These are phyloP conservation scores for Caenorhabditis becei DNA, from an alignment of 2,888 invertebrate species.

Conservation along the genomic window DNA sequence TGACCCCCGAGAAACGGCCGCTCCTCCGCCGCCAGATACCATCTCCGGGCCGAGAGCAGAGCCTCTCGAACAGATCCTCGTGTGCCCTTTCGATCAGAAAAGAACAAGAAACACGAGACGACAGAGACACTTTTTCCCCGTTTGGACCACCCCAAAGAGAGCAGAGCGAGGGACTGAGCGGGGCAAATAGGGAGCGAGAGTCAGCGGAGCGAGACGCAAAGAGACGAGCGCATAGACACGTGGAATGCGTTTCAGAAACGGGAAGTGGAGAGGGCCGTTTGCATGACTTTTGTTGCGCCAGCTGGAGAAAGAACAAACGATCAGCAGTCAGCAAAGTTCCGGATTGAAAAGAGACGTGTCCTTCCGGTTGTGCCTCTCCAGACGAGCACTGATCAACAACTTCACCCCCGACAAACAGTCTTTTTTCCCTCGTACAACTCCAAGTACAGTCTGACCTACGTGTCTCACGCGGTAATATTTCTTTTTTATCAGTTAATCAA, in stretches of 20 bases:
- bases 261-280: background rate
- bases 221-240: constrained; percentile 32
- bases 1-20: constrained; percentile 46
- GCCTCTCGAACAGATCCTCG: constrained; percentile 22
- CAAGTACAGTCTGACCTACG: constrained; percentile 7
- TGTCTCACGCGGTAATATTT: too few species aligned
- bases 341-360: background rate
- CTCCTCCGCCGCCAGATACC: constrained; percentile 49
- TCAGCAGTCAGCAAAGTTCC: background rate
- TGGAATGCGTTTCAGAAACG: constrained; percentile 16
- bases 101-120: constrained; percentile 21
- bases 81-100: constrained; percentile 22
- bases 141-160: constrained; percentile 35
- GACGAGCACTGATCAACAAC: constrained; percentile 27
- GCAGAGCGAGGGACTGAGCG: background rate
- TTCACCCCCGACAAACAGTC: constrained; percentile 20
- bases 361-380: background rate
- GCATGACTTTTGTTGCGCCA: background rate
- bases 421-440: background rate
- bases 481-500: too few species aligned
- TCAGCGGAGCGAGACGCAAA: constrained; percentile 20
- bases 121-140: constrained; percentile 40
- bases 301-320: background rate
- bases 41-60: constrained; percentile 40
- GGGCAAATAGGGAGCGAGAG: constrained; percentile 24